Evolutionary conservation across 2,797 vertebrate genomes (phyloP), one percentile per base, ranked within the genome.

Genomic region (Orestias chungarensis): DNA sequence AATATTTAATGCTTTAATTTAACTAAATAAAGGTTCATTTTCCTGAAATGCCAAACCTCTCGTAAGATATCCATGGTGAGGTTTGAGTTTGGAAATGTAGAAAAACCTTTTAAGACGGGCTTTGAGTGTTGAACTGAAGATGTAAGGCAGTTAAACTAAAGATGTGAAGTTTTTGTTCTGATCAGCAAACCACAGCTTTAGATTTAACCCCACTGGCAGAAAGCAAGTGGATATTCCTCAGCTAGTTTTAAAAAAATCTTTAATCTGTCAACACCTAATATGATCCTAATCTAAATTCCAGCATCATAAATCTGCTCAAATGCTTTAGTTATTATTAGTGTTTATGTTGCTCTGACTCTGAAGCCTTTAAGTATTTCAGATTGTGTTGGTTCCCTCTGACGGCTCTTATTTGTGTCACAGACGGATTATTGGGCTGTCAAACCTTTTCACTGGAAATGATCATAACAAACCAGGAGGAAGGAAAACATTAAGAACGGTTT

Each of bases 191-290:
- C 66, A 57, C 68, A 73, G 64, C 66, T 0, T 50, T 31, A 11
- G 52, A 62, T 70, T 75, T 83, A 0, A 4, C 78, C 83, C 73
- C 79, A 65, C 79, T 71, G 74, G 77, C 82, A 78, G 72, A 78
- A 76, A 82, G 75, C 78, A 6, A 8, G 15, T 1, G 3, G 20
- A 20, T 8, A n/a, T 31, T n/a, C 47, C n/a, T 8, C 47, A 49
- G 23, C 38, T 4, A 38, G 27, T 31, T 55, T 55, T 29, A 1
- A 14, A 6, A 1, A 14, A 6, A 5, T 64, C 42, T 40, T 50
- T 6, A 38, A 61, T 23, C 1, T 38, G 44, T 55, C 35, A 31
- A 29, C 1, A 1, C 17, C 14, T 31, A 31, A 43, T 11, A 43
- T n/a, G 0, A 0, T 35, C 7, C 50, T 31, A 54, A 57, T 65